Percentiles rank a stretch among this genome's conserved stretches.
phyloP scores from a whole-genome alignment of 2,888 invertebrate species.

The Nebria brevicollis region DNA sequence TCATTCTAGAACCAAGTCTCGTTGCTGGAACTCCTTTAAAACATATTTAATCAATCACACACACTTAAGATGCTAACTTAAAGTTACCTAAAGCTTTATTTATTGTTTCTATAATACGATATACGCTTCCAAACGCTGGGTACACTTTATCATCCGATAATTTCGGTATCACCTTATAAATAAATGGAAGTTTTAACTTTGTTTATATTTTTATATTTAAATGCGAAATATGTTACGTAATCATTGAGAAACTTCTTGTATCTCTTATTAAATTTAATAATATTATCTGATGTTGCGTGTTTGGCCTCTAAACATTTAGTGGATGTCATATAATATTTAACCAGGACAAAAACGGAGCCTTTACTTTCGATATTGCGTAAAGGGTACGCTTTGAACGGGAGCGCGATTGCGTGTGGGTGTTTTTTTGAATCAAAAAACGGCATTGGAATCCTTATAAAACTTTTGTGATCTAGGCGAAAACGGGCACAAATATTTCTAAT shows the following conservation, averaged over 20 bases:
- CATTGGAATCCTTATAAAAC: slow-evolving; percentile 62
- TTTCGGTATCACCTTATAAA: slow-evolving; percentile 63
- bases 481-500: neutral
- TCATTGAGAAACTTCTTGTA: slow-evolving; percentile 67
- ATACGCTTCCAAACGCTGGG: slow-evolving; percentile 63
- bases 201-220: too few species aligned
- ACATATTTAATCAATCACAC: too few species aligned
- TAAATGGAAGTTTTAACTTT: too few species aligned
- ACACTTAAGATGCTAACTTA: neutral
- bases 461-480: slow-evolving; percentile 10
- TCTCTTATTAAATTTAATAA: slow-evolving; percentile 64
- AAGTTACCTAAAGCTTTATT: slow-evolving; percentile 55
- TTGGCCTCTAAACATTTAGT: slow-evolving; percentile 65
- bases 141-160: slow-evolving; percentile 71
- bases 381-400: slow-evolving; percentile 68
- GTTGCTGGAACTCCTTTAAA: too few species aligned
- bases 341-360: slow-evolving; percentile 62
- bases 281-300: slow-evolving; percentile 56
- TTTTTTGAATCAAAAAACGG: slow-evolving; percentile 70
- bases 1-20: too few species aligned
- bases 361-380: slow-evolving; percentile 64
- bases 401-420: slow-evolving; percentile 68
- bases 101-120: slow-evolving; percentile 60
- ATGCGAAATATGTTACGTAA: slow-evolving; percentile 56
- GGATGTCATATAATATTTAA: slow-evolving; percentile 68